Percentiles rank a stretch among this genome's conserved stretches.
These are phyloP conservation scores for Calameuta filiformis DNA, from an alignment of 2,888 invertebrate species.

Conservation along the genomic window DNA sequence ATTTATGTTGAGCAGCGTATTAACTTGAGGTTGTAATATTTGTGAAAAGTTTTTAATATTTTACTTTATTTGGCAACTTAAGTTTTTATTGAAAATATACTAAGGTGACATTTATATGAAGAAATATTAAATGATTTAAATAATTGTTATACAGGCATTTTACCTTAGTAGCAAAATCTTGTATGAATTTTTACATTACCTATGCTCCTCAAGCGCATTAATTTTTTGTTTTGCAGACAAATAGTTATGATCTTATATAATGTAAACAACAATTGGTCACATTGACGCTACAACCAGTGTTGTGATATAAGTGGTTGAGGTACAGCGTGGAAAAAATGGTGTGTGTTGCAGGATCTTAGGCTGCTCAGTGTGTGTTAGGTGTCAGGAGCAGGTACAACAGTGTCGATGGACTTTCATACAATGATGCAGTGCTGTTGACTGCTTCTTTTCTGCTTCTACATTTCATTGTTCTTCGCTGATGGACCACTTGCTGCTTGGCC, in stretches of 20 bases:
- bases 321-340: constrained; percentile 30
- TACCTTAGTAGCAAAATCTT: neutral
- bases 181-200: neutral
- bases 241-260: neutral
- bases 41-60: neutral
- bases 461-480: constrained; percentile 47
- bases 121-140: neutral
- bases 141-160: neutral
- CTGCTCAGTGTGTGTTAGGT: constrained; percentile 54
- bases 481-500: constrained; percentile 47
- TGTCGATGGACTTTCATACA: constrained; percentile 1
- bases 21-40: neutral
- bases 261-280: neutral
- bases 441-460: constrained; percentile 45
- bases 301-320: constrained; percentile 5
- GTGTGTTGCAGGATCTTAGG: constrained; percentile 60
- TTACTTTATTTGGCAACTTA: neutral
- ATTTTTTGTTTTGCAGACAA: neutral
- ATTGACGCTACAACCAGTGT: neutral
- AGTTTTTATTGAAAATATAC: neutral
- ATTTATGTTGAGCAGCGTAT: neutral
- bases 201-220: neutral
- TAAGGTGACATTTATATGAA: neutral
- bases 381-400: constrained; percentile 23
- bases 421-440: constrained; percentile 40